These are phyloP conservation scores for Unio delphinus DNA, from an alignment of 2,888 invertebrate genomes.

Conservation along the genomic window DNA sequence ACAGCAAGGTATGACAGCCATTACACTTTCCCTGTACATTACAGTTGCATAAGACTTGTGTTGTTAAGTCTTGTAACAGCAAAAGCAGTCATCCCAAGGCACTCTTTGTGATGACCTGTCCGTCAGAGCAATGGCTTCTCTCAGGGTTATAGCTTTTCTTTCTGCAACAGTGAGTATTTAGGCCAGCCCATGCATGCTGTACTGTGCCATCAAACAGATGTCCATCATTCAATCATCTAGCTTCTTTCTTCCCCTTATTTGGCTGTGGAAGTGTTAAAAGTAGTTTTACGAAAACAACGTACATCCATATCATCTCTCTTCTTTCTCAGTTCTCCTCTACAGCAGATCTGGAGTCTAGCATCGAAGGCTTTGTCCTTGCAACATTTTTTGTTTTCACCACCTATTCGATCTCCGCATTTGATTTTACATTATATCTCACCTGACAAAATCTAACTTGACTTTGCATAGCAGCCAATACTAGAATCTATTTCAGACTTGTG, in stretches of 20 bases:
- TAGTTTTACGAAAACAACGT: conserved; percentile 24
- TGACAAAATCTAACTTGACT: conserved; percentile 13
- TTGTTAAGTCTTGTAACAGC: conserved; percentile 19
- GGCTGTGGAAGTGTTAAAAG: conserved; percentile 27
- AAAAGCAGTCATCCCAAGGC: conserved; percentile 30
- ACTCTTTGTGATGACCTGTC: conserved; percentile 25
- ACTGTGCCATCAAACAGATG: conserved; percentile 23
- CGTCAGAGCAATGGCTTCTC: conserved; percentile 25
- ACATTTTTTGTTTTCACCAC: conserved; percentile 22
- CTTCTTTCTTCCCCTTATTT: conserved; percentile 15
- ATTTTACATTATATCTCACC: conserved; percentile 23
- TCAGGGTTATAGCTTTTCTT: conserved; percentile 30
- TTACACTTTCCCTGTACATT: conserved; percentile 26
- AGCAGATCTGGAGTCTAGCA: conserved; percentile 18
- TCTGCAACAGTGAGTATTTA: conserved; percentile 22
- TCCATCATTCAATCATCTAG: conserved; percentile 27
- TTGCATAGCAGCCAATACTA: conserved; percentile 21
- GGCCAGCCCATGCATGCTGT: conserved; percentile 26
- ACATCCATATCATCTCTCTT: conserved; percentile 18
- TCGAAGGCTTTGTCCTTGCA: conserved; percentile 20
- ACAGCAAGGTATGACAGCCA: conserved; percentile 21
- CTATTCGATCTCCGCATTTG: conserved; percentile 8
- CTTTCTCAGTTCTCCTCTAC: conserved; percentile 18
- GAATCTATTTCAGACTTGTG: conserved; percentile 4
- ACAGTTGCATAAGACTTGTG: conserved; percentile 27